Conservation (phyloP, 2,797 vertebrate species). For the Paguma larvata region DNA sequence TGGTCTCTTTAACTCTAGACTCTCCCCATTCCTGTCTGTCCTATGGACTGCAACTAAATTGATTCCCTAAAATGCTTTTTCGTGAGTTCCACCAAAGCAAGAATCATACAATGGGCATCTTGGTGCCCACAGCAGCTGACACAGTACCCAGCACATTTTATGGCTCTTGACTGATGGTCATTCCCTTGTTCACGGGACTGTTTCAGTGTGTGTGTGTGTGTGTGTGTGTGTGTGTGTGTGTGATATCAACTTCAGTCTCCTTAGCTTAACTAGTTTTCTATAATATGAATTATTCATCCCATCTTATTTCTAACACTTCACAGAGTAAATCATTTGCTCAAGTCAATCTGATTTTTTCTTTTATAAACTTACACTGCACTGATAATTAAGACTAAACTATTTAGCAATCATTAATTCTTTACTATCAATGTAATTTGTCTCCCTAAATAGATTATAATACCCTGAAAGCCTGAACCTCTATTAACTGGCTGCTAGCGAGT, state of each 20-base stretch:
- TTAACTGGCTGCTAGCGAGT: background rate
- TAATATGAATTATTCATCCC: constrained; percentile 51
- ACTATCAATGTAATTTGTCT: constrained; percentile 57
- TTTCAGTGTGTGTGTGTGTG: background rate
- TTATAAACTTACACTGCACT: constrained; percentile 61
- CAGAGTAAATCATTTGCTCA: constrained; percentile 36
- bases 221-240: background rate
- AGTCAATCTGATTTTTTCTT: constrained; percentile 57
- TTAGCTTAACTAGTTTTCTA: constrained; percentile 37
- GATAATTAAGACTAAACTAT: constrained; percentile 68
- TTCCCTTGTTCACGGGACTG: background rate
- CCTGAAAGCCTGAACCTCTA: constrained; percentile 39
- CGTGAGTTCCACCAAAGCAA: background rate
- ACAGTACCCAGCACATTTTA: background rate
- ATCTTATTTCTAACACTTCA: constrained; percentile 46
- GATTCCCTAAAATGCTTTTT: background rate
- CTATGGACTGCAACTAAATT: background rate
- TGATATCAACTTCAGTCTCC: background rate
- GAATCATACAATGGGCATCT: background rate
- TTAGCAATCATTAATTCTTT: constrained; percentile 68
- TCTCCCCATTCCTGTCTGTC: background rate
- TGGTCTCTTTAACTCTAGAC: background rate
- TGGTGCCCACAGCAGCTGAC: background rate
- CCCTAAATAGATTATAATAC: constrained; percentile 43
- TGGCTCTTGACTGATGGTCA: background rate